These are phyloP conservation scores for Acanthoscelides obtectus DNA, from an alignment of 2,888 invertebrate genomes.

Conservation along the genomic window DNA sequence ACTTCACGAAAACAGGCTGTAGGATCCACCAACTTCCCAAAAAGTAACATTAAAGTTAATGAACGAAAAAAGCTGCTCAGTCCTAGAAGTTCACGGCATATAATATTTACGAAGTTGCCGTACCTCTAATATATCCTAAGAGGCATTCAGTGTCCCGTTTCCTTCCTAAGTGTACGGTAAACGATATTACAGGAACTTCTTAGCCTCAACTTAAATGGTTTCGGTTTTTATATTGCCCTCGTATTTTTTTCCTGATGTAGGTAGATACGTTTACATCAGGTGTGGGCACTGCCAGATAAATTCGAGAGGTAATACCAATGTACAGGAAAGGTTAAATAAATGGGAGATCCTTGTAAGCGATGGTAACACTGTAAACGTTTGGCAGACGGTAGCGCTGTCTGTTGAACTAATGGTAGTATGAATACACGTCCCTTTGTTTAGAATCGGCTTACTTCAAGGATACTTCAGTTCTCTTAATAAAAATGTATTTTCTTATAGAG, in stretches of 20 bases:
- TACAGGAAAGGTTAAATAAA: no score
- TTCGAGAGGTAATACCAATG: no score
- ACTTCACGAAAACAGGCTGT: neutral
- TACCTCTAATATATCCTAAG: neutral
- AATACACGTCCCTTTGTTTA: no score
- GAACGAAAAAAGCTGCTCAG: neutral
- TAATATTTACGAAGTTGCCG: neutral
- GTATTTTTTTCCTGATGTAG: neutral
- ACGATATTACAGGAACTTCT: neutral
- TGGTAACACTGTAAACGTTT: no score
- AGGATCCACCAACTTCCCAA: neutral
- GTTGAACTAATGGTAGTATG: no score
- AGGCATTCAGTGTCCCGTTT: neutral
- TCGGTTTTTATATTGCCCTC: neutral
- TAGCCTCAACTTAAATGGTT: neutral
- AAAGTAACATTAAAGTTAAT: neutral
- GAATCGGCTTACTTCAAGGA: no score
- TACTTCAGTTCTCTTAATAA: no score
- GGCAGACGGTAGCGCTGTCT: no score
- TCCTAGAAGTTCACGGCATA: neutral
- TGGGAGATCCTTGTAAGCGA: no score
- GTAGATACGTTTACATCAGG: neutral
- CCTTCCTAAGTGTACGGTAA: neutral
- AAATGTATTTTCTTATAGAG: no score
- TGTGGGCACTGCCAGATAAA: neutral